Conservation (phyloP, 2,888 invertebrate genomes). For the Argyra leucocephala region DNA sequence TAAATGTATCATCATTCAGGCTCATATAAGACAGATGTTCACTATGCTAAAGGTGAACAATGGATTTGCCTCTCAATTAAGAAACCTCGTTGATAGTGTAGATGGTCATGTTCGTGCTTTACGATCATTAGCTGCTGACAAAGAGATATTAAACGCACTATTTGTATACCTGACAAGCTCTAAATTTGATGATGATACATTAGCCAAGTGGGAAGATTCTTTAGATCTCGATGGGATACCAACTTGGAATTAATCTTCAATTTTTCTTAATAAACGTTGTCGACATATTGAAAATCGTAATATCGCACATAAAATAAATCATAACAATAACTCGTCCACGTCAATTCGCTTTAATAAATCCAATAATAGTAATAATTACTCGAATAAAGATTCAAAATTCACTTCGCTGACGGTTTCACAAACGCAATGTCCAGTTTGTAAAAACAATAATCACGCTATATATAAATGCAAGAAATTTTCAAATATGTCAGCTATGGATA, state of each 20-base stretch:
- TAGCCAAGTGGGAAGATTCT: conserved; percentile 21
- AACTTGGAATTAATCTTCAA: conserved; percentile 18
- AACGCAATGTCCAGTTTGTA: background rate
- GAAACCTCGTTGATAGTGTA: conserved; percentile 17
- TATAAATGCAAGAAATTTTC: too few species aligned
- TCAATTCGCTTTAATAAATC: background rate
- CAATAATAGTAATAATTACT: background rate
- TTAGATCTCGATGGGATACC: conserved; percentile 19
- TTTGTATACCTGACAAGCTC: conserved; percentile 18
- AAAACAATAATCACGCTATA: too few species aligned
- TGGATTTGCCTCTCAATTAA: conserved; percentile 15
- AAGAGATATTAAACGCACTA: conserved; percentile 18
- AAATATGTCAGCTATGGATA: too few species aligned
- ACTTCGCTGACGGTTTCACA: background rate
- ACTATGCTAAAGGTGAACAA: conserved; percentile 12
- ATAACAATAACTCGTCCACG: background rate
- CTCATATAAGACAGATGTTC: conserved; percentile 17
- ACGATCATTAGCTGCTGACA: conserved; percentile 15
- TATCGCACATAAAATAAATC: background rate
- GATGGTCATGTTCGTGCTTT: conserved; percentile 18
- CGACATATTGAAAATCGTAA: background rate
- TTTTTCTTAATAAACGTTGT: too few species aligned
- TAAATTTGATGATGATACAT: conserved; percentile 15
- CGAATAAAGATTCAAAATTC: background rate
- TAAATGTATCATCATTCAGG: conserved; percentile 15